Base-by-base conservation (phyloP, 2,113 vertebrate genomes). In the Taurulus bubalis region DNA sequence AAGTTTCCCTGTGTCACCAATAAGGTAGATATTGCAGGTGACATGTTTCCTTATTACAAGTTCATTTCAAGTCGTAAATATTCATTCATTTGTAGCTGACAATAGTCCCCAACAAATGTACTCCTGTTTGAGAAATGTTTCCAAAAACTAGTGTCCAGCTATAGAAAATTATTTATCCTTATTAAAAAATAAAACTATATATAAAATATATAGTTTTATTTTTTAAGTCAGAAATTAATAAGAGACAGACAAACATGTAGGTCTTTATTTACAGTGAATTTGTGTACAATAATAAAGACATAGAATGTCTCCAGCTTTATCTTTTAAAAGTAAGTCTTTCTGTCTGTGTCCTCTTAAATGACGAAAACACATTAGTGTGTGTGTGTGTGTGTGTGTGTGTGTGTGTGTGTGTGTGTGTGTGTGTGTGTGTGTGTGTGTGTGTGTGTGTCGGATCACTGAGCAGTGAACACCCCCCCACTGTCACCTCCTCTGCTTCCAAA, bases 401-500 rank as follows among this genome's bases (percentile, higher is more conserved):
- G 68, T 26, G 49, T 62, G 38, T 32, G 36, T 34, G 80, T 56
- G 47, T 7, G 47, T 49, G 45, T 20, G 45, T 47, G 47, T 20
- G 20, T 22, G 49, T 20, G 47, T 79, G 36, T 8, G 24, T 10
- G 49, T 4, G 68, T 26, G 49, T 6, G 22, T 74, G 28, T 63
- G 67, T 68, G 60, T 77, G 36, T 34, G 80, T 56, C 20, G n/a
- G 83, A 83, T 88, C 82, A 70, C 75, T 84, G 87, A 89, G 85
- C 87, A 87, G 63, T 68, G 80, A 90, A 77, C 87, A 77, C 80
- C 83, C 90, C 38, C 82, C 85, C 28, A 30, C 81, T 68, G 83
- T 89, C 90, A 86, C 89, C 88, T 90, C 85, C 84, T 88, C 85
- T 86, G 81, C 82, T 77, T 88, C 75, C 78, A 75, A 85, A 82